phyloP scores from a whole-genome alignment of 1,140 invertebrate species.

The Dryas iulia region DNA sequence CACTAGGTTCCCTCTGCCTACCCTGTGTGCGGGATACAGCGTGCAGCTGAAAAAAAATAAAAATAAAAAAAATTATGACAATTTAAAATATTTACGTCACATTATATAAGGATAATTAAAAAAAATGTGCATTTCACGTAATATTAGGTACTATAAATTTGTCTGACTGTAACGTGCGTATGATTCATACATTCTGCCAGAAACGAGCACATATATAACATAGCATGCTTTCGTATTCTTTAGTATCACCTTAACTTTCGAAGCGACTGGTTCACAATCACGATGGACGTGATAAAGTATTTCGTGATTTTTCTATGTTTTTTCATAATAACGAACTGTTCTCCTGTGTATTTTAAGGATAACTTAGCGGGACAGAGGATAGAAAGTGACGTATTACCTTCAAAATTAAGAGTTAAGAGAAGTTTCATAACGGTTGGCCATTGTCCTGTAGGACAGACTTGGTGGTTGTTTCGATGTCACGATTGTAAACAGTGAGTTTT shows the following conservation, averaged over 20 bases:
- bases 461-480: background rate
- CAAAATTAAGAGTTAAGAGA: background rate
- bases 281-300: background rate
- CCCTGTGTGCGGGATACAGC: too few species aligned
- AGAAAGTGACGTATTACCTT: background rate
- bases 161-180: background rate
- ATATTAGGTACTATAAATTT: background rate
- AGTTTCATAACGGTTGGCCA: background rate
- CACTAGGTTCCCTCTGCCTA: too few species aligned
- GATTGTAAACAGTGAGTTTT: background rate
- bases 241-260: background rate
- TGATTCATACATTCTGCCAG: background rate
- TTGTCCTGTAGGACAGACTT: background rate
- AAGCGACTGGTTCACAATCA: background rate
- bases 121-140: background rate
- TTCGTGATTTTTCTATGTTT: background rate
- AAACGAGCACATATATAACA: background rate
- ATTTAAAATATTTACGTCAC: background rate
- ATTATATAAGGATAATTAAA: background rate
- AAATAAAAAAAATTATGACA: too few species aligned
- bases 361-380: background rate
- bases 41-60: too few species aligned
- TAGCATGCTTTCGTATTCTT: background rate
- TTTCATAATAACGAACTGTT: background rate
- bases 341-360: background rate